Percentiles rank a stretch among this genome's conserved stretches.
Conservation (phyloP, 2,113 vertebrate species). For the Rhea pennata region DNA sequence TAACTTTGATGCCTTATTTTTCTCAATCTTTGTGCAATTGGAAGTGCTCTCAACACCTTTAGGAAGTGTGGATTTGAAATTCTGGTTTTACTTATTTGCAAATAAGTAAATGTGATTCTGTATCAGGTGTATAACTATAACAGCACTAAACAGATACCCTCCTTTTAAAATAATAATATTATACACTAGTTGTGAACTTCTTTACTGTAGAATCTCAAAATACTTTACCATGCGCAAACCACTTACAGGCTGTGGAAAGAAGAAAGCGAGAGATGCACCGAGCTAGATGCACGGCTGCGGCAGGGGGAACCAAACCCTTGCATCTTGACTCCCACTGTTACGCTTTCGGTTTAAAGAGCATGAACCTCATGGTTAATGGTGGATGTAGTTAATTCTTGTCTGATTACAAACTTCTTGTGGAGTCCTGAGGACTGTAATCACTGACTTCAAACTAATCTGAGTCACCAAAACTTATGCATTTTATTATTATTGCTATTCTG, state of each 20-base stretch:
- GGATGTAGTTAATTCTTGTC: neutral
- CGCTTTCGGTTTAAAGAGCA: neutral
- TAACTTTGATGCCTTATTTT: neutral
- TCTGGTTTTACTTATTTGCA: neutral
- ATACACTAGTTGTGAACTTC: neutral
- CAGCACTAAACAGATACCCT: neutral
- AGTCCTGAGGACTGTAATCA: neutral
- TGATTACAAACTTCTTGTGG: neutral
- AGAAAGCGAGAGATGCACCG: neutral
- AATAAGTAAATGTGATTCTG: neutral
- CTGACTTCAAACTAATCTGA: neutral
- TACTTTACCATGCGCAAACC: neutral
- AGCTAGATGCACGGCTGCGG: neutral
- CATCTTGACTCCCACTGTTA: neutral
- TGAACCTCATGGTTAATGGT: neutral
- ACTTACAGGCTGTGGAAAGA: neutral
- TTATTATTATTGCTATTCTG: neutral
- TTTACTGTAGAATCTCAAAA: neutral
- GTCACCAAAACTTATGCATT: neutral
- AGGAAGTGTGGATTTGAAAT: neutral
- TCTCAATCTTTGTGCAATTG: neutral
- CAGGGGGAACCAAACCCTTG: accelerated
- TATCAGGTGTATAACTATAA: neutral
- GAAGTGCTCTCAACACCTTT: neutral
- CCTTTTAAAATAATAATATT: neutral